Conservation (phyloP, 2,113 vertebrate species). For the Calyptommatus sinebrachiatus region DNA sequence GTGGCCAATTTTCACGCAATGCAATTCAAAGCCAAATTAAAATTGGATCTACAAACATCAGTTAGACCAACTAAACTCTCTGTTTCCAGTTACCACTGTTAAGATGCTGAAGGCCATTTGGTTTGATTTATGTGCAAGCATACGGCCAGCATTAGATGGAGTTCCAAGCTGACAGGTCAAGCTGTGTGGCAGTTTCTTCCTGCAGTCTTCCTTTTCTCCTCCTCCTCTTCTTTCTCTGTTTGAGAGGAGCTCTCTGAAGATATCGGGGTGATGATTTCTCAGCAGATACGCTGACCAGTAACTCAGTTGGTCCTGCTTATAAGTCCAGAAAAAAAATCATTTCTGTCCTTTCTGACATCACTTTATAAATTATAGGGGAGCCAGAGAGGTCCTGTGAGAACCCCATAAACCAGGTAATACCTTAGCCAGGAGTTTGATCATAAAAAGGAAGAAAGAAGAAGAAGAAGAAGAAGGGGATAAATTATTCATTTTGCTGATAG, state of each 20-base stretch:
- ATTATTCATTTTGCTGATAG: constrained; percentile 1
- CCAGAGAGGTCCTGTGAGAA: background rate
- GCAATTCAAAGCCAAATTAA: too few relatives aligned
- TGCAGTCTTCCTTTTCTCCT: background rate
- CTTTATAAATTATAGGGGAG: background rate
- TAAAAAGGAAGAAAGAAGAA: background rate
- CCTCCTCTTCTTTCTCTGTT: too few relatives aligned
- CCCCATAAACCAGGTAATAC: background rate
- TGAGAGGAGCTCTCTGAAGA: background rate
- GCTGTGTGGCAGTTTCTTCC: background rate
- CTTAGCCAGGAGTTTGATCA: too few relatives aligned
- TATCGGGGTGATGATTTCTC: constrained; percentile 2
- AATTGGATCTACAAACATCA: too few relatives aligned
- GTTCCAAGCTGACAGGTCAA: background rate
- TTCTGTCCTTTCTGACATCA: background rate
- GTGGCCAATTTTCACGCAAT: too few relatives aligned
- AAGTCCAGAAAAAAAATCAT: background rate
- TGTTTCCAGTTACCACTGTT: too few relatives aligned
- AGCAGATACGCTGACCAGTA: background rate
- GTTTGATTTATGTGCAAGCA: too few relatives aligned
- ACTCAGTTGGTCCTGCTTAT: background rate
- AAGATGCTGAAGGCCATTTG: too few relatives aligned
- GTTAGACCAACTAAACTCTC: too few relatives aligned
- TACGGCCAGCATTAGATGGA: too few relatives aligned
- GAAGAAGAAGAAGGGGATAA: background rate